phyloP scores from a whole-genome alignment of 37 sponge, comb jelly and placozoan species.

The Tethya wilhelma region DNA sequence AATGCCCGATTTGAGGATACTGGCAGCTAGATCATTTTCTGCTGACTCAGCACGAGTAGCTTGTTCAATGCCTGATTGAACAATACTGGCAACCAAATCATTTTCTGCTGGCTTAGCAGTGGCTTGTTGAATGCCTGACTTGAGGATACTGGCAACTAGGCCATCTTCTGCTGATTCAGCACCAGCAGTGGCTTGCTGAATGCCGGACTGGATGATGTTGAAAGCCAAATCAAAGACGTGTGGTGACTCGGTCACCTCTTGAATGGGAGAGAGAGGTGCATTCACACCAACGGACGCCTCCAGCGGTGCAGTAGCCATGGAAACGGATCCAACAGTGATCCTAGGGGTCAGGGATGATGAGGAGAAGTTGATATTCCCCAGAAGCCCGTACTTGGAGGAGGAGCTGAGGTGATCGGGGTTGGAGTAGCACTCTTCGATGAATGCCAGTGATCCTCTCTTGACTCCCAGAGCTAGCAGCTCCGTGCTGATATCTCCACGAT shows the following conservation, averaged over 20 bases:
- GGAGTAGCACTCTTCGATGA: not conserved
- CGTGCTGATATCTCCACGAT: slow-evolving; percentile 58
- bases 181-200: not conserved
- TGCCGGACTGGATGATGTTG: not conserved
- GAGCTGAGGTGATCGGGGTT: not conserved
- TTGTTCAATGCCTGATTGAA: not conserved
- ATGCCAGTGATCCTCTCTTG: slow-evolving; percentile 18
- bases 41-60: not conserved
- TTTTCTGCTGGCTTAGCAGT: not conserved
- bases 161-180: not conserved
- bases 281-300: not conserved
- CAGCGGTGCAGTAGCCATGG: not conserved
- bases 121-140: not conserved
- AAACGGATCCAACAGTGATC: no score
- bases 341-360: no score
- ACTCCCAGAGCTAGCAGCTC: slow-evolving; percentile 7
- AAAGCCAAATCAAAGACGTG: not conserved
- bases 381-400: not conserved
- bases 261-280: slow-evolving; percentile 31
- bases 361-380: slow-evolving; percentile 11
- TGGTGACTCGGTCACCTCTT: not conserved
- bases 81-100: not conserved
- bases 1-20: not conserved
- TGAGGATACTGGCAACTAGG: not conserved
- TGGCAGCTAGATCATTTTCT: not conserved